Conservation (phyloP, 2,888 invertebrate species). For the Apantesis nais region DNA sequence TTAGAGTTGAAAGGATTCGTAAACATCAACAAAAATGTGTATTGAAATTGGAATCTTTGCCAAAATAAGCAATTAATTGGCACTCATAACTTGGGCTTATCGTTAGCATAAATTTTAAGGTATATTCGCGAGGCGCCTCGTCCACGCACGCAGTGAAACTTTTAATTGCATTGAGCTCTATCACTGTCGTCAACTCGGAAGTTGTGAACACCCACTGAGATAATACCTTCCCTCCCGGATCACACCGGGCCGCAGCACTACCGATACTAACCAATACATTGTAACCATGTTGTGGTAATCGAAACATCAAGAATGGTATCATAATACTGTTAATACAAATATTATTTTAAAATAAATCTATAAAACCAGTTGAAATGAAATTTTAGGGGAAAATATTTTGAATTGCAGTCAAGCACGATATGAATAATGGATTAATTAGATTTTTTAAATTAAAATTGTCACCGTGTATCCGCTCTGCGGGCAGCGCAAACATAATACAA, state of each 20-base stretch:
- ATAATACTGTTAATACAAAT: constrained; percentile 21
- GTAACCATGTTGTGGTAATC: constrained; percentile 23
- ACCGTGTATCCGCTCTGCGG: constrained; percentile 70
- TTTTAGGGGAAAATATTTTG: constrained; percentile 49
- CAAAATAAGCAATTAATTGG: constrained; percentile 83
- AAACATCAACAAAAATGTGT: constrained; percentile 26
- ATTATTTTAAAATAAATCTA: constrained; percentile 36
- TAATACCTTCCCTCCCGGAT: constrained; percentile 53
- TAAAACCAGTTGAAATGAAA: constrained; percentile 45
- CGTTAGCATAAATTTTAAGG: constrained; percentile 81
- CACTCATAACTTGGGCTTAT: constrained; percentile 81
- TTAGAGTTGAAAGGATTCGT: constrained; percentile 14
- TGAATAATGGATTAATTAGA: constrained; percentile 64
- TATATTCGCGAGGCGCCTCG: constrained; percentile 73
- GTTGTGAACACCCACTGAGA: constrained; percentile 73
- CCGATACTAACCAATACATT: constrained; percentile 33
- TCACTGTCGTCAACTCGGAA: constrained; percentile 79
- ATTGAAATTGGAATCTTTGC: constrained; percentile 66
- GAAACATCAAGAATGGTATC: constrained; percentile 24
- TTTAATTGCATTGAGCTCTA: constrained; percentile 85
- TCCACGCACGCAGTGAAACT: constrained; percentile 85
- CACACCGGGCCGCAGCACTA: constrained; percentile 13
- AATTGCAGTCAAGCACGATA: constrained; percentile 51
- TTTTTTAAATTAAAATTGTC: constrained; percentile 74
- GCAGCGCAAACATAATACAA: constrained; percentile 78